Conservation (phyloP, 2,888 invertebrate species). For the Himalopsyche kuldschensis region DNA sequence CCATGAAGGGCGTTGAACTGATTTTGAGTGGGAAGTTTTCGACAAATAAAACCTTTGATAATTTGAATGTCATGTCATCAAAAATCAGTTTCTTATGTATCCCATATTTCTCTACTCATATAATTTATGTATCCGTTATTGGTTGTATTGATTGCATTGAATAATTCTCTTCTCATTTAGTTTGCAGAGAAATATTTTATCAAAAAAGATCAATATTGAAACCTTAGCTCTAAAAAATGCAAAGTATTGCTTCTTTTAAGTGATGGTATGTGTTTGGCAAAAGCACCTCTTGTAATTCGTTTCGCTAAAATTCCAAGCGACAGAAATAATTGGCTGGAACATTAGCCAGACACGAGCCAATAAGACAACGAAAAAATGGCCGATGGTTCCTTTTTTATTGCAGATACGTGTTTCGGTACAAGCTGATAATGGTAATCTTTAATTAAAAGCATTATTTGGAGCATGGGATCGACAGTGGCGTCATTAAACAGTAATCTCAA, state of each 20-base stretch:
- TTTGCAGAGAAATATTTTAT: no score
- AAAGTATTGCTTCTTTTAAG: background rate
- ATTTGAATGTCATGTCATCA: no score
- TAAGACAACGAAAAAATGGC: background rate
- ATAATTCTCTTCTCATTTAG: no score
- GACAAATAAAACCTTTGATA: no score
- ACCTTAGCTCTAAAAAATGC: no score
- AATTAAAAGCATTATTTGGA: constrained; percentile 32
- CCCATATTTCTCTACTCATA: no score
- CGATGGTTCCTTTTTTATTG: background rate
- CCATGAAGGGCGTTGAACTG: no score
- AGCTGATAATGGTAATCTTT: constrained; percentile 31
- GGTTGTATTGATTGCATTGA: no score
- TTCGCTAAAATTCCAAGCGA: background rate
- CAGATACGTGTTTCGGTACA: constrained; percentile 19
- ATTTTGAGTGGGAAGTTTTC: no score
- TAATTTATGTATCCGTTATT: no score
- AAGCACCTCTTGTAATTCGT: background rate
- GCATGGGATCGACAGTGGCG: background rate
- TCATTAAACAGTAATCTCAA: background rate
- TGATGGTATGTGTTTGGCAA: background rate
- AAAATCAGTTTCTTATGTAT: no score
- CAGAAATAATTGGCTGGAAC: background rate
- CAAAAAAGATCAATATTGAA: no score
- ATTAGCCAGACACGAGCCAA: background rate